A percentile compares a stretch with the other conserved stretches of the same genome.
Conservation (phyloP, 1,140 invertebrate species). For the Araneus ventricosus region DNA sequence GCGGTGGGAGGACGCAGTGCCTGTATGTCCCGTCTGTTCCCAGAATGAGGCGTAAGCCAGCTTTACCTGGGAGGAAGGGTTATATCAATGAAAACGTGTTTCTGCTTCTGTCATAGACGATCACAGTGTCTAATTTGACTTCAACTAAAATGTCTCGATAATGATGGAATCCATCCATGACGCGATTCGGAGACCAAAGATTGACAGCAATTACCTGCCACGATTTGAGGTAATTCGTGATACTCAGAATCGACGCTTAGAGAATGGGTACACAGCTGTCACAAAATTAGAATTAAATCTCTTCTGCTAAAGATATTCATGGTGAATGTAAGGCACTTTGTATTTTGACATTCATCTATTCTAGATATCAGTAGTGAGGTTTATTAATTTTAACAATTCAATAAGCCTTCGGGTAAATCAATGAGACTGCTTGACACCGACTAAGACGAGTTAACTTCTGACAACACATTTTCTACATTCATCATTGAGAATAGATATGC, state of each 20-base stretch:
- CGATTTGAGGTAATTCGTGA: background rate
- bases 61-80: constrained; percentile 14
- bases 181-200: background rate
- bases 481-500: too few relatives aligned
- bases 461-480: too few relatives aligned
- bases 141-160: background rate
- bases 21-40: background rate
- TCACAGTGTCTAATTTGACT: constrained; percentile 6
- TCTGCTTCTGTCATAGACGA: constrained; percentile 15
- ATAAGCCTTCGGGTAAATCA: too few relatives aligned
- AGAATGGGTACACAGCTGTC: too few relatives aligned
- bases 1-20: background rate
- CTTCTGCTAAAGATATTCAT: too few relatives aligned
- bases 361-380: too few relatives aligned
- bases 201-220: background rate
- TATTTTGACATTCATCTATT: too few relatives aligned
- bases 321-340: too few relatives aligned
- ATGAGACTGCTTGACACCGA: too few relatives aligned
- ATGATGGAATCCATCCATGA: background rate
- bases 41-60: background rate
- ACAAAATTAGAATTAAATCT: too few relatives aligned
- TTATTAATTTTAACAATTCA: too few relatives aligned
- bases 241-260: background rate
- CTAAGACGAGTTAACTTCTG: too few relatives aligned
- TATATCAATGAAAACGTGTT: background rate